These are phyloP conservation scores for Alviniconcha strummeri DNA, from an alignment of 2,888 invertebrate species.

Conservation along the genomic window DNA sequence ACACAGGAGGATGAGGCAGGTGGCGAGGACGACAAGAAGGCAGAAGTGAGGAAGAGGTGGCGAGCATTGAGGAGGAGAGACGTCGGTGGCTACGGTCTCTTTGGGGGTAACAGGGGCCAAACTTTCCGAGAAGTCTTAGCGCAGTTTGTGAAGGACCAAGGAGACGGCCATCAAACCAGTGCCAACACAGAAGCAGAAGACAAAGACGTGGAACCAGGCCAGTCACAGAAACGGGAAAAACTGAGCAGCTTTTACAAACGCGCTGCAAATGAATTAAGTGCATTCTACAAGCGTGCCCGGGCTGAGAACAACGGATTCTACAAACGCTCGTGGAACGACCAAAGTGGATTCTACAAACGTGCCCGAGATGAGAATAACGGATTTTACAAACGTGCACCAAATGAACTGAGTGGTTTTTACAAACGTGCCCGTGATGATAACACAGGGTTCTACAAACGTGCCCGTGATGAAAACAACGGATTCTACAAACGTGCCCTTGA, in stretches of 20 bases:
- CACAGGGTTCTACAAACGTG: constrained; percentile 4
- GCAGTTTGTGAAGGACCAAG: no score
- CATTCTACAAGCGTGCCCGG: neutral
- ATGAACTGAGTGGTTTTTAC: neutral
- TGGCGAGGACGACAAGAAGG: no score
- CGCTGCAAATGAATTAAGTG: neutral
- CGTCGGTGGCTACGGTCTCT: no score
- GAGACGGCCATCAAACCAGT: no score
- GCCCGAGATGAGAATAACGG: constrained; percentile 4
- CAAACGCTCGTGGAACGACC: neutral
- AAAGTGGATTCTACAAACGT: constrained; percentile 3
- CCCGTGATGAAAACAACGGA: neutral
- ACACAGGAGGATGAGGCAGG: no score
- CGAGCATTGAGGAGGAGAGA: no score
- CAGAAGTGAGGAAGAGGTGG: no score
- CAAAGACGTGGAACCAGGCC: no score
- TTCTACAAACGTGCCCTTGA: neutral
- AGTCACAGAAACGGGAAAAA: neutral
- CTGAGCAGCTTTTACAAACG: constrained; percentile 34
- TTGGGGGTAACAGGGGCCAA: no score
- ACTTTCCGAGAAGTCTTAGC: no score
- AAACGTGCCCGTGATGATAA: neutral
- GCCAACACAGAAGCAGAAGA: no score
- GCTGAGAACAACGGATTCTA: constrained; percentile 8
- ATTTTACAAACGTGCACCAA: constrained; percentile 10